Conservation (phyloP, 1,140 invertebrate species). For the Pogonognathellus flavescens region DNA sequence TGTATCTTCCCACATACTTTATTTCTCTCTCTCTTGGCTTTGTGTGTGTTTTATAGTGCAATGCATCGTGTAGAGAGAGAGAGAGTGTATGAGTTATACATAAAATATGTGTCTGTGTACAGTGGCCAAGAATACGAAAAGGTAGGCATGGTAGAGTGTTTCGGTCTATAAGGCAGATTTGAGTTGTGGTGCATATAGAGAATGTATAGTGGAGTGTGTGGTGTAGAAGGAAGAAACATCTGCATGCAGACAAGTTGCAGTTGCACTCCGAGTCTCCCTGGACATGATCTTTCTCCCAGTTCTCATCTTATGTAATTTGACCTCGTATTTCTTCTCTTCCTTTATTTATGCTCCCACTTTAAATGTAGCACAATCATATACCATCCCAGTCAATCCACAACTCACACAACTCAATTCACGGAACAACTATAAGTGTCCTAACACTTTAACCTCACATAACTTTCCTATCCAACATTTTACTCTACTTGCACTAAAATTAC, state of each 20-base stretch:
- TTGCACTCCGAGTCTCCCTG: slow-evolving; percentile 6
- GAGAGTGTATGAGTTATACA: too few relatives aligned
- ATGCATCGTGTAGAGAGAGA: too few relatives aligned
- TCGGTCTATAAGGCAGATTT: too few relatives aligned
- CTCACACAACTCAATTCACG: neutral
- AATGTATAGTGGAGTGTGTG: too few relatives aligned
- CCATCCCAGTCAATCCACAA: neutral
- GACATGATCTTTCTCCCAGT: neutral
- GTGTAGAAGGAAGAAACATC: slow-evolving; percentile 30
- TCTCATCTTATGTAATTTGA: neutral
- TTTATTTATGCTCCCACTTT: neutral
- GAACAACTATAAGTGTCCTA: neutral
- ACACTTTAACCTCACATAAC: too few relatives aligned
- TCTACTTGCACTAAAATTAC: too few relatives aligned
- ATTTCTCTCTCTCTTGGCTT: neutral
- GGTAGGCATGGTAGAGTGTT: too few relatives aligned
- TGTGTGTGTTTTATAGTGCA: too few relatives aligned
- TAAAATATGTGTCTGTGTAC: too few relatives aligned
- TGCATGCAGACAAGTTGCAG: slow-evolving; percentile 43
- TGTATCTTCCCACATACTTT: slow-evolving; percentile 5
- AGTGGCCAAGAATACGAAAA: too few relatives aligned
- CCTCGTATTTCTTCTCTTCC: neutral
- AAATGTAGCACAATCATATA: neutral
- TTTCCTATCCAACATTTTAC: too few relatives aligned
- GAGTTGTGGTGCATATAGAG: too few relatives aligned